These are phyloP conservation scores for Hydractinia echinata DNA, from an alignment of 30 jellyfish, hydroid and myxozoan species.

Conservation along the genomic window DNA sequence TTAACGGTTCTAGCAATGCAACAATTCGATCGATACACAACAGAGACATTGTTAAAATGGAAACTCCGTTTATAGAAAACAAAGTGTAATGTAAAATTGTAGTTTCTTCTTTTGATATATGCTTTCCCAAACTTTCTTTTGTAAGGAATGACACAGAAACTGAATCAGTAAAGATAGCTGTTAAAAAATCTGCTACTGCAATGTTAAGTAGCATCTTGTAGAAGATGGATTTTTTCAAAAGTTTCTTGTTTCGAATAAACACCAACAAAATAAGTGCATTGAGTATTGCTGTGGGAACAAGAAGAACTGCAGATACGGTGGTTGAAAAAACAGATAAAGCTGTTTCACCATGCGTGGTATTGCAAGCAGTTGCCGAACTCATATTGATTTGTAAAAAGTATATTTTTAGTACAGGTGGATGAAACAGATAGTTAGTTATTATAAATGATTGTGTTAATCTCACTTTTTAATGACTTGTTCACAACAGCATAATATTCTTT, in stretches of 20 bases:
- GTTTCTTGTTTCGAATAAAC: neutral
- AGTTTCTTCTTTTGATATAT: neutral
- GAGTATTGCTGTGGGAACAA: constrained; percentile 1
- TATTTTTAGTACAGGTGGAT: no score
- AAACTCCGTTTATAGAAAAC: constrained; percentile 14
- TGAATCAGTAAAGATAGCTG: constrained; percentile 9
- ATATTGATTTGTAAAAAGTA: neutral
- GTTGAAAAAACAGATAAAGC: constrained; percentile 4
- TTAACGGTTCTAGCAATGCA: constrained; percentile 11
- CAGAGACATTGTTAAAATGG: constrained; percentile 29
- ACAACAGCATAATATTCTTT: no score
- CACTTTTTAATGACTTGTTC: no score
- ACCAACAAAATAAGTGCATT: neutral
- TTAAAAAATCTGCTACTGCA: constrained; percentile 26
- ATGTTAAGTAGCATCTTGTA: constrained; percentile 9
- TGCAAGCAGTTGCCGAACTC: constrained; percentile 26
- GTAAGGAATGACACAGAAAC: constrained; percentile 15
- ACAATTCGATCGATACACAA: constrained; percentile 28
- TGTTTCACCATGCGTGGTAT: neutral
- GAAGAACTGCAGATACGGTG: neutral
- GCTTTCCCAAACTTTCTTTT: constrained; percentile 25
- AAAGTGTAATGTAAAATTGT: constrained; percentile 3
- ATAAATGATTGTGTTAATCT: no score
- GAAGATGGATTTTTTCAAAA: neutral
- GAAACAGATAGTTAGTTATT: no score